These are phyloP conservation scores for Megaustenia siamemsis DNA, from an alignment of 2,888 invertebrate genomes.

Conservation along the genomic window DNA sequence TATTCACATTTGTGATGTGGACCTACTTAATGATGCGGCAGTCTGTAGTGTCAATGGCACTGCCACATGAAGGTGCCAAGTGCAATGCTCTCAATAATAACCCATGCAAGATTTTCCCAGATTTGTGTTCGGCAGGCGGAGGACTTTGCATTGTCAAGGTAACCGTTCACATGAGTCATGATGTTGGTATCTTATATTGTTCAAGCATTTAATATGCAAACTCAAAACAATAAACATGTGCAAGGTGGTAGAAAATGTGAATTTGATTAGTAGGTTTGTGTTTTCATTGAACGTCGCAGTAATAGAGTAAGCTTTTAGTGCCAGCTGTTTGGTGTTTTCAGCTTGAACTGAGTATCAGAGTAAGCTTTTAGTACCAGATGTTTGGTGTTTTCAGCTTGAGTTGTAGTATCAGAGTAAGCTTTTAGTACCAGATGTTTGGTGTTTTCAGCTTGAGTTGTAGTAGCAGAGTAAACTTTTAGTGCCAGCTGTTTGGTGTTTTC, in stretches of 20 bases:
- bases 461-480: no score
- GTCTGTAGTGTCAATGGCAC: not conserved
- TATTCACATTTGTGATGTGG: not conserved
- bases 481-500: no score
- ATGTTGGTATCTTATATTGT: not conserved
- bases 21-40: not conserved
- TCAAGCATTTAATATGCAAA: not conserved
- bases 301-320: no score
- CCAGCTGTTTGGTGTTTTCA: no score
- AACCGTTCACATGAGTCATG: not conserved
- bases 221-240: not conserved
- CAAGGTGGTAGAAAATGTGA: not conserved
- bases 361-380: no score
- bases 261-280: not conserved
- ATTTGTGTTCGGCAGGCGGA: slow-evolving; percentile 34
- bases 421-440: no score
- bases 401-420: no score
- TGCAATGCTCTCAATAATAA: slow-evolving; percentile 23
- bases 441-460: no score
- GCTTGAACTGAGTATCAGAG: not conserved
- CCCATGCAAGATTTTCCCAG: slow-evolving; percentile 40
- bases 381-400: no score
- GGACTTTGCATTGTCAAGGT: slow-evolving; percentile 48
- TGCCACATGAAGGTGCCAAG: not conserved
- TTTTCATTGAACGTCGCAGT: not conserved